A percentile compares a stretch with the other conserved stretches of the same genome.
These are phyloP conservation scores for Puffinus mauretanicus DNA, from an alignment of 2,113 vertebrate species.

Conservation along the genomic window DNA sequence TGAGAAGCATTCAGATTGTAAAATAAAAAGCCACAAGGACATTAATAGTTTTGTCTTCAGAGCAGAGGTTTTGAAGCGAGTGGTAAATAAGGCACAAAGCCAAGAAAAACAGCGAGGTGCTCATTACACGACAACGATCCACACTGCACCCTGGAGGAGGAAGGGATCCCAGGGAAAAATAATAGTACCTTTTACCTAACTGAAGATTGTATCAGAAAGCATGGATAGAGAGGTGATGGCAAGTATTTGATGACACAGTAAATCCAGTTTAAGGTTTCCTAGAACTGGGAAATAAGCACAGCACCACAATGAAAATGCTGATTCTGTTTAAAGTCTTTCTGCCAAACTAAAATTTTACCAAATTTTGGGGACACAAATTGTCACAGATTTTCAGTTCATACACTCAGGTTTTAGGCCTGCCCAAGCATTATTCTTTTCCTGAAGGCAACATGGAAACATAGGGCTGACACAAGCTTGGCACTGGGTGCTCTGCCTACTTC, in stretches of 20 bases:
- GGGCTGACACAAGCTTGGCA: background rate
- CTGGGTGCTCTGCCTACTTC: background rate
- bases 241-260: background rate
- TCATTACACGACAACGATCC: background rate
- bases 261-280: background rate
- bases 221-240: background rate
- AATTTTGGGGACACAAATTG: background rate
- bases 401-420: background rate
- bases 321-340: background rate
- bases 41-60: slow-evolving; percentile 2
- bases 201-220: background rate
- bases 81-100: slow-evolving; percentile 16
- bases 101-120: background rate
- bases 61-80: background rate
- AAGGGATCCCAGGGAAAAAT: background rate
- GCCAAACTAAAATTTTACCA: background rate
- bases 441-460: background rate
- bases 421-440: background rate
- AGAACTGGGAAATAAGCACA: background rate
- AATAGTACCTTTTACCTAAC: background rate
- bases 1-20: background rate
- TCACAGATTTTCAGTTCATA: background rate
- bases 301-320: background rate
- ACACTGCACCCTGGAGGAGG: background rate
- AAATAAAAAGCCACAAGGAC: background rate